Conservation (phyloP, 2,113 vertebrate species). For the Apistogramma diplotaenia region DNA sequence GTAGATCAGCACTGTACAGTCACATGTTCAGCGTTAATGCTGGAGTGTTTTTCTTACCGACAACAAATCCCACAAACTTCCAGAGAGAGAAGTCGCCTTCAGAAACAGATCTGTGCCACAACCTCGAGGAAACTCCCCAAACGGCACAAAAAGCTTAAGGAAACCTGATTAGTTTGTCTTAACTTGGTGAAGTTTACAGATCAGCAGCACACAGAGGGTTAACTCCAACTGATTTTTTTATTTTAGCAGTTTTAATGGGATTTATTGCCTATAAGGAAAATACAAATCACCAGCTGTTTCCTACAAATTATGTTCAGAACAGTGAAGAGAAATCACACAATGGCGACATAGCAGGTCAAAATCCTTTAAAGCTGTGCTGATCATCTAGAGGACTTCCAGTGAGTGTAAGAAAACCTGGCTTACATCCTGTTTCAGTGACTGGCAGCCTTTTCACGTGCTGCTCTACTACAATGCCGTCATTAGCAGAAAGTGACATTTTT, state of each 20-base stretch:
- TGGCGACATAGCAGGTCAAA: background rate
- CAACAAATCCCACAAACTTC: background rate
- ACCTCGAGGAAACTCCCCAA: background rate
- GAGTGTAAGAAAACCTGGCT: too few species aligned
- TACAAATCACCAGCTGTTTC: background rate
- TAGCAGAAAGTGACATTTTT: background rate
- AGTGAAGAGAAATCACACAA: background rate
- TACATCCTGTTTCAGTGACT: background rate
- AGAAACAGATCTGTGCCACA: background rate
- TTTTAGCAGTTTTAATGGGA: background rate
- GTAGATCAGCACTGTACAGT: background rate
- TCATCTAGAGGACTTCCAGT: background rate
- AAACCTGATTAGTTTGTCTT: accelerated
- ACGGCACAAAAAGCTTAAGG: background rate
- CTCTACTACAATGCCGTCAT: background rate
- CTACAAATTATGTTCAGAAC: background rate
- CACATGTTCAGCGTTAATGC: background rate
- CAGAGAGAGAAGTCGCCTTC: background rate
- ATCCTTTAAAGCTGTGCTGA: accelerated
- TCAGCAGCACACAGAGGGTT: too few species aligned
- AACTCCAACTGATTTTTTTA: too few species aligned
- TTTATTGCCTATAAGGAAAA: background rate
- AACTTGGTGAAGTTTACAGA: too few species aligned
- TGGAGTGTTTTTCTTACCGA: background rate
- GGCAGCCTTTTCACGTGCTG: background rate